Evolutionary conservation across 2,888 invertebrate species (phyloP).

Genomic region (Crossocerus cetratus): DNA sequence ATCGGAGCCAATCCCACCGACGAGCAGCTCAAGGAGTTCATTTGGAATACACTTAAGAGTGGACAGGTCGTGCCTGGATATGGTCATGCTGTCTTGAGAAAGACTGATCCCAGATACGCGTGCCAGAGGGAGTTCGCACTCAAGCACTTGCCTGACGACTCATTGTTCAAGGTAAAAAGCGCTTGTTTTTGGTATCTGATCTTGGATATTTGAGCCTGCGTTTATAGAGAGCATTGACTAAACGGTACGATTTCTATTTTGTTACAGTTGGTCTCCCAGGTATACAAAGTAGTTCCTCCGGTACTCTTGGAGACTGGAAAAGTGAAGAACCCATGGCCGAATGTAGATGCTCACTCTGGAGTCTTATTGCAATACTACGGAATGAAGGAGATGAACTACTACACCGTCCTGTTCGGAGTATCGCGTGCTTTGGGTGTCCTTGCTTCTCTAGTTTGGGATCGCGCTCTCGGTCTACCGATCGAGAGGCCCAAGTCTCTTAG

Average conservation of each 20-base stretch:
- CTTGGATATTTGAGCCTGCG: background rate
- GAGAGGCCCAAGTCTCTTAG: constrained; percentile 90
- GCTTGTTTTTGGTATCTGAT: background rate
- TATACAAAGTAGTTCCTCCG: constrained; percentile 95
- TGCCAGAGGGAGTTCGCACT: constrained; percentile 96
- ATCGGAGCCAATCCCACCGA: constrained; percentile 92
- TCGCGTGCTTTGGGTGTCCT: constrained; percentile 91
- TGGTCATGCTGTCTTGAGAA: constrained; percentile 96
- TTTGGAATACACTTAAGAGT: constrained; percentile 97
- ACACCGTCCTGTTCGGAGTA: constrained; percentile 93
- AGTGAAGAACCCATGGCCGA: constrained; percentile 99
- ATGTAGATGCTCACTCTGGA: constrained; percentile 98
- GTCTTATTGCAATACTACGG: constrained; percentile 86
- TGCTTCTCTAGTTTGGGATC: constrained; percentile 88
- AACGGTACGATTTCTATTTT: constrained; percentile 9
- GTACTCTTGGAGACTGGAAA: constrained; percentile 95
- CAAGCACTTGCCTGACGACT: constrained; percentile 95
- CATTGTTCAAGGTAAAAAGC: constrained; percentile 86
- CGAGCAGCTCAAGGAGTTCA: constrained; percentile 95
- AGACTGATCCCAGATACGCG: constrained; percentile 94
- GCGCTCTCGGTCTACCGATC: constrained; percentile 89
- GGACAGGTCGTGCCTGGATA: constrained; percentile 99
- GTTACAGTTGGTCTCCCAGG: constrained; percentile 87
- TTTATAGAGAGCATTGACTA: no score
- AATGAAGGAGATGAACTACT: constrained; percentile 93